Evolutionary conservation across 2,113 vertebrate species (phyloP), one percentile per base, ranked within the genome.

Genomic region (Daphoenositta chrysoptera): DNA sequence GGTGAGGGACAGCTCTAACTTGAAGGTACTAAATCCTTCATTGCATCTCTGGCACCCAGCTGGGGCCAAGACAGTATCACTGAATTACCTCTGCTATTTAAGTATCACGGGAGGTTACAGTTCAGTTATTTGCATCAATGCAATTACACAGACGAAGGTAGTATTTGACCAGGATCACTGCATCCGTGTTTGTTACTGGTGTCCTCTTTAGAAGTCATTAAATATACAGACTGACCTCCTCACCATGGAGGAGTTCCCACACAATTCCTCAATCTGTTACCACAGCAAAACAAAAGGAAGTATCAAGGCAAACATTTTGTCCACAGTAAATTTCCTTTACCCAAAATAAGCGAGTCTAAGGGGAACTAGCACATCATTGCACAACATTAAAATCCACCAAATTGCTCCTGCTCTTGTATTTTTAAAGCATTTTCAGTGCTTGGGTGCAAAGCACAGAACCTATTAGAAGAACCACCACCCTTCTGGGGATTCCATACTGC

Each of bases 351-450:
- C 39, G 35, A 94, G 84, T 86, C 75, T 90, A 89, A 94, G 48
- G 84, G 16, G 27, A 95, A 84, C 86, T 80, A 96, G 75, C 92
- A 89, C n/a, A 77, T 84, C 85, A 96, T 94, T 96, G 96, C 93
- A 84, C 96, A 94, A 94, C 54, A 72, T 40, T 58, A 63, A 94
- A 91, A 65, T 26, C 71, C 97, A 90, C 83, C 90, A 93, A 85
- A 54, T 33, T 64, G 63, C 83, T 96, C 70, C 85, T 47, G 42
- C 58, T 85, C 65, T 77, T 82, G 64, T 21, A 70, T 61, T 97
- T 94, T 79, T 87, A 97, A 96, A 88, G 95, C 89, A 89, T 96
- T 51, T 83, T 13, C 68, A 81, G 90, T 69, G 89, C 64, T 88
- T 56, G 33, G n/a, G 65, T 51, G 72, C 58, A 75, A 95, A 94